These are phyloP conservation scores for Phoeniculus purpureus DNA, from an alignment of 2,797 vertebrate species.

Conservation along the genomic window DNA sequence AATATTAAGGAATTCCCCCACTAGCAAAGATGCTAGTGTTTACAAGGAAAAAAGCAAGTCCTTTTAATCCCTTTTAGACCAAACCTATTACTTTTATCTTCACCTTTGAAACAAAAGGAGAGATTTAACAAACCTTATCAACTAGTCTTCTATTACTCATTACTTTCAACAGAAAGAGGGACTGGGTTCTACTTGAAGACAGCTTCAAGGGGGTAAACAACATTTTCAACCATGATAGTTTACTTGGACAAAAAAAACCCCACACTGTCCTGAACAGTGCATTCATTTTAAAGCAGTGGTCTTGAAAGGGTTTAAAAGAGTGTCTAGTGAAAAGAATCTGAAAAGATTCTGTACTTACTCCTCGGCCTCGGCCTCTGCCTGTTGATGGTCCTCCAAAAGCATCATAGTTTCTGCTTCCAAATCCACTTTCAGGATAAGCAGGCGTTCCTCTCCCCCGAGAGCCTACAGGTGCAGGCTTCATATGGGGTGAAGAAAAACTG, in stretches of 20 bases:
- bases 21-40: conserved; percentile 78
- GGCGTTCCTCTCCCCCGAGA: conserved; percentile 89
- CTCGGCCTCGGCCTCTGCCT: conserved; percentile 88
- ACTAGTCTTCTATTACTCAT: conserved; percentile 74
- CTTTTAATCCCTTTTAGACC: conserved; percentile 86
- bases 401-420: conserved; percentile 88
- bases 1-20: conserved; percentile 75
- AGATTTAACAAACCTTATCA: conserved; percentile 76
- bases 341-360: conserved; percentile 89
- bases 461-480: conserved; percentile 87
- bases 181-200: conserved; percentile 70
- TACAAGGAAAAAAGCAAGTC: conserved; percentile 81
- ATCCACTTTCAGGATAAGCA: conserved; percentile 86
- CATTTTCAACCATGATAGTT: conserved; percentile 69
- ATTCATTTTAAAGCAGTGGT: conserved; percentile 81
- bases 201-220: conserved; percentile 73
- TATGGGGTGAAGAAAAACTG: conserved; percentile 87
- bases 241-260: conserved; percentile 67
- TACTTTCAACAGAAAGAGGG: conserved; percentile 72
- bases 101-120: conserved; percentile 81
- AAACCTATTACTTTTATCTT: conserved; percentile 77
- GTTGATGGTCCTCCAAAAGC: conserved; percentile 87
- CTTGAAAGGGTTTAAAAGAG: conserved; percentile 87
- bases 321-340: conserved; percentile 89
- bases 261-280: conserved; percentile 78